Conservation (phyloP, 2,797 vertebrate species). For the Amblyraja radiata region DNA sequence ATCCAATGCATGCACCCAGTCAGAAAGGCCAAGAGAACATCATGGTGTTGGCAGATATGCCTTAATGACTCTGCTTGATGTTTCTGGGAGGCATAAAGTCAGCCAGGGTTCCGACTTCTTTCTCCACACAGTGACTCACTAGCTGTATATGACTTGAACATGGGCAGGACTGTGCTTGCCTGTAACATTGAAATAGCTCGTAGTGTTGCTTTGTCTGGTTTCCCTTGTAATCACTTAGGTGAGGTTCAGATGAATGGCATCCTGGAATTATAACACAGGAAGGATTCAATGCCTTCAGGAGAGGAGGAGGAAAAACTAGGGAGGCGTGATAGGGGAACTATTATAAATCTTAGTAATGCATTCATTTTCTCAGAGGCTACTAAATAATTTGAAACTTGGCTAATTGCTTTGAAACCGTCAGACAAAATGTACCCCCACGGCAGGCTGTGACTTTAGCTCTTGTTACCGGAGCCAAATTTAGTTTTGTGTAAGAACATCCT, state of each 20-base stretch:
- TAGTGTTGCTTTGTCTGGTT: background rate
- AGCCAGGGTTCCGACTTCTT: background rate
- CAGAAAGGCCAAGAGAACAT: background rate
- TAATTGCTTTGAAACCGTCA: constrained; percentile 23
- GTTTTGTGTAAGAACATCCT: constrained; percentile 4
- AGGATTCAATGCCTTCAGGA: constrained; percentile 14
- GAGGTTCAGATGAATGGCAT: background rate
- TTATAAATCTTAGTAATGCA: constrained; percentile 31
- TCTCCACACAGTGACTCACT: background rate
- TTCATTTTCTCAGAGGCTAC: constrained; percentile 31
- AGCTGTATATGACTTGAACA: background rate
- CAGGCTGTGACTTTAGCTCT: background rate
- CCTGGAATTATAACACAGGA: background rate
- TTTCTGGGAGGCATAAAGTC: background rate
- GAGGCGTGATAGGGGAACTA: constrained; percentile 9
- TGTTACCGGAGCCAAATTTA: constrained; percentile 20
- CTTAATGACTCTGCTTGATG: background rate
- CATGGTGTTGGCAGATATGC: background rate
- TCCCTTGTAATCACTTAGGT: background rate
- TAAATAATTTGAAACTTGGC: constrained; percentile 23
- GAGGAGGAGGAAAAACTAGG: background rate
- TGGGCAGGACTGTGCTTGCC: constrained; percentile 22
- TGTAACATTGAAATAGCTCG: background rate
- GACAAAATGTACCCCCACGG: constrained; percentile 15
- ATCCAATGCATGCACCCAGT: background rate